Evolutionary conservation across 2,797 vertebrate species (phyloP), one percentile per base, ranked within the genome.

Genomic region (Macroramphosus scolopax): DNA sequence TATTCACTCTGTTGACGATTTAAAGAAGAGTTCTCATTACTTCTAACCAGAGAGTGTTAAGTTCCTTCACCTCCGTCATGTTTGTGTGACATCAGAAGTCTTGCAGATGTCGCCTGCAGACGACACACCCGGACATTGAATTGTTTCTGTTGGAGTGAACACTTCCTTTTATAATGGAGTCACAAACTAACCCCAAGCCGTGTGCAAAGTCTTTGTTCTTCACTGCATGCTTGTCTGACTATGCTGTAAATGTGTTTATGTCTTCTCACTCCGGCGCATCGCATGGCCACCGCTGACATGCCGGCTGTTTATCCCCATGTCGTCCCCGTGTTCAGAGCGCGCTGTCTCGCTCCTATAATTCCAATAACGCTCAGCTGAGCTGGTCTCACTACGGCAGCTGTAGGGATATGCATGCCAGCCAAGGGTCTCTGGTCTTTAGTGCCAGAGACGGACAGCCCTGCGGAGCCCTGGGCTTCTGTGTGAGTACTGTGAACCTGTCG

Each of bases 281-380:
- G 78, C 80, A 82, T 81, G 81, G 44, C 55, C 63, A 17, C 61
- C 59, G 14, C 61, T 63, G 43, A 55, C 72, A 42, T 72, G 49
- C 79, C 15, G 31, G 42, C 70, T 32, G 57, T 56, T 68, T 45
- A 46, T 40, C 42, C 91, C 58, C 44, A 10, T 77, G 63, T 73
- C 52, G 17, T 67, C 83, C 89, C 84, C 91, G 81, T 89, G 92
- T 91, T 94, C 91, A 98, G 96, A 98, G 87, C 63, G 84, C 89
- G 85, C 92, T 97, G 89, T 98, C 94, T 92, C 90, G 93, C 90
- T 98, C 96, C 92, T 95, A 91, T 97, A 95, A 94, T 92, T 93
- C 90, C 92, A 89, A 89, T 93, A 91, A 89, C 29, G 86, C 91
- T 81, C 92, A 92, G 70, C 89, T 93, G 89, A 93, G 93, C 92